phyloP scores from a whole-genome alignment of 2,797 vertebrate genomes.

The Erithacus rubecula region DNA sequence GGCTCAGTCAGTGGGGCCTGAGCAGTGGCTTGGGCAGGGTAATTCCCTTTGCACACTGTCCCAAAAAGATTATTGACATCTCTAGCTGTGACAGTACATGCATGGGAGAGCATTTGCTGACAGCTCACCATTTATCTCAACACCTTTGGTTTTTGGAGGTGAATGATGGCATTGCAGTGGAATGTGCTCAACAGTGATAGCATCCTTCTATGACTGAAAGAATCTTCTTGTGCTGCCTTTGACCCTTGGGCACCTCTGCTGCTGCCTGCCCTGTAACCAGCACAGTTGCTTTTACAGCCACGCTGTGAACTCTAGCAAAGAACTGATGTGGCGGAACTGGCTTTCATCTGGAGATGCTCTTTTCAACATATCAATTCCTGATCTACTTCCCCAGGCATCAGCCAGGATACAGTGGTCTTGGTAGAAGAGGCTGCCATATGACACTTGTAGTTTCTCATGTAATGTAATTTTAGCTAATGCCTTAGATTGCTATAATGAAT shows the following conservation, averaged over 20 bases:
- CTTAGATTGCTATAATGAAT: neutral
- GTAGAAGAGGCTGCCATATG: neutral
- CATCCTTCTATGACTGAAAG: rapidly evolving
- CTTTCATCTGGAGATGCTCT: neutral
- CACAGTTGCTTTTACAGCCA: neutral
- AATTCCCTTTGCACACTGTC: neutral
- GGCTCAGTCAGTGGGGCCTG: neutral
- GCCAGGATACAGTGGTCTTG: neutral
- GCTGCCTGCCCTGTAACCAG: neutral
- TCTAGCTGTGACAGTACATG: rapidly evolving
- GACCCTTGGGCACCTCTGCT: neutral
- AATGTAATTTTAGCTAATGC: neutral
- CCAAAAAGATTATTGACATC: rapidly evolving
- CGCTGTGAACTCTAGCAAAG: neutral
- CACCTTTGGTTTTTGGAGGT: neutral
- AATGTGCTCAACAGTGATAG: neutral
- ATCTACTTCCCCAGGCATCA: neutral
- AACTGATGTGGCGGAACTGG: neutral
- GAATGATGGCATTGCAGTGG: neutral
- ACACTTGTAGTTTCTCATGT: neutral
- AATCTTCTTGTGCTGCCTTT: neutral
- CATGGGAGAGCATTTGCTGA: neutral
- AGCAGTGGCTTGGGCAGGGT: neutral
- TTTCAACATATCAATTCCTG: neutral
- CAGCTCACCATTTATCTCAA: neutral